Evolutionary conservation across 1,140 invertebrate genomes (phyloP).

Genomic region (Asobara japonica): DNA sequence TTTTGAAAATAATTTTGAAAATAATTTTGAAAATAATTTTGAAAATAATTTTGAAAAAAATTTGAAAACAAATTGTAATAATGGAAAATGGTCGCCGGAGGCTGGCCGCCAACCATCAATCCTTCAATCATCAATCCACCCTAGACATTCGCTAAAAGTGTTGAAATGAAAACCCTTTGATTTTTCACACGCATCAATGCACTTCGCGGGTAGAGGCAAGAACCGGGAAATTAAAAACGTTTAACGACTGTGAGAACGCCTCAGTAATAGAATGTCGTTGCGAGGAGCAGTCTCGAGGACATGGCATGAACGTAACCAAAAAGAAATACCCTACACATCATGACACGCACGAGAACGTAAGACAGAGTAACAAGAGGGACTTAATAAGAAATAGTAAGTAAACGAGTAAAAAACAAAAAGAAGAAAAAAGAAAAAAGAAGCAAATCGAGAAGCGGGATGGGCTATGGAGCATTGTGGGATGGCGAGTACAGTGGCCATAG

Average conservation of each 20-base stretch:
- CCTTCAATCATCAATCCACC: too few species aligned
- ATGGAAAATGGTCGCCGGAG: too few species aligned
- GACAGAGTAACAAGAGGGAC: constrained; percentile 12
- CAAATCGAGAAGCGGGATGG: constrained; percentile 20
- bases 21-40: too few species aligned
- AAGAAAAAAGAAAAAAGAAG: background rate
- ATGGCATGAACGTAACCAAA: background rate
- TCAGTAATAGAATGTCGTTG: constrained; percentile 39
- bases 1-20: too few species aligned
- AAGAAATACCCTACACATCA: background rate
- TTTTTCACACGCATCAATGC: constrained; percentile 21
- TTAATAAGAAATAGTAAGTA: constrained; percentile 3
- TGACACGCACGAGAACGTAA: background rate
- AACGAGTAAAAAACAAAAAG: background rate
- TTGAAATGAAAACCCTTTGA: constrained; percentile 27
- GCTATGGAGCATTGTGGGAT: constrained; percentile 51
- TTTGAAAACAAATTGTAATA: too few species aligned
- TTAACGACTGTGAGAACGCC: constrained; percentile 51
- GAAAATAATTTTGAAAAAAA: too few species aligned
- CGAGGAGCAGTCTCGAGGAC: constrained; percentile 24
- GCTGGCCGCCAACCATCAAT: too few species aligned
- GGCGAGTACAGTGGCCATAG: constrained; percentile 36
- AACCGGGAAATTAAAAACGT: constrained; percentile 46
- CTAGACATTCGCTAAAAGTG: too few species aligned
- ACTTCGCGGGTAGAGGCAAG: background rate